phyloP scores from a whole-genome alignment of 2,113 vertebrate species.

The Redunca redunca region DNA sequence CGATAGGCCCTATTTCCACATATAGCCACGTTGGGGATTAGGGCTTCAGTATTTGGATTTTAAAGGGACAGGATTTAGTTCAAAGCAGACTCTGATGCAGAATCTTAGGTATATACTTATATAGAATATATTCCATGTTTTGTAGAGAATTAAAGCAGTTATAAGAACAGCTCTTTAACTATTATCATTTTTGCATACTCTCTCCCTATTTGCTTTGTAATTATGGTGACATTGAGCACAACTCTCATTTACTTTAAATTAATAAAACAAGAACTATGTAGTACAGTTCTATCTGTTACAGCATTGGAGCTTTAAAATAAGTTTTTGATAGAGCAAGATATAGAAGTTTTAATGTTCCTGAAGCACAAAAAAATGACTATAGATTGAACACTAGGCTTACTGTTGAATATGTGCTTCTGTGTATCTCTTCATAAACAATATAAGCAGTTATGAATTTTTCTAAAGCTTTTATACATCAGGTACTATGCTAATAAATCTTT shows the following conservation, averaged over 20 bases:
- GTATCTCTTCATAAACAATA: background rate
- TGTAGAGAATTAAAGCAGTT: background rate
- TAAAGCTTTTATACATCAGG: background rate
- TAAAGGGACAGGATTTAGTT: background rate
- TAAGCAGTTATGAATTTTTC: background rate
- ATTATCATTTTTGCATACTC: background rate
- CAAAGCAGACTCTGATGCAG: background rate
- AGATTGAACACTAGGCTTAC: background rate
- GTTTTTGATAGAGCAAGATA: background rate
- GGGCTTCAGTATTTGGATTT: background rate
- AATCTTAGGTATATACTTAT: background rate
- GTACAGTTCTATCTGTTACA: background rate
- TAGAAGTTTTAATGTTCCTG: background rate
- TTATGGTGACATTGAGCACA: background rate
- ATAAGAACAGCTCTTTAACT: background rate
- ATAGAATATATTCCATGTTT: background rate
- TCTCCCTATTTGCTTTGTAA: background rate
- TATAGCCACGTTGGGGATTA: background rate
- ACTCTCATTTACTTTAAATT: background rate
- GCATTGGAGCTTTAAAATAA: background rate
- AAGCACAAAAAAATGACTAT: background rate
- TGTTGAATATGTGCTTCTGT: background rate
- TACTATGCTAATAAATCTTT: background rate
- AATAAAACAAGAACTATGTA: background rate
- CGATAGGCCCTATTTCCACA: background rate